Percentiles rank a stretch among this genome's conserved stretches.
These are phyloP conservation scores for Oncorhynchus gorbuscha DNA, from an alignment of 2,113 vertebrate genomes.

Conservation along the genomic window DNA sequence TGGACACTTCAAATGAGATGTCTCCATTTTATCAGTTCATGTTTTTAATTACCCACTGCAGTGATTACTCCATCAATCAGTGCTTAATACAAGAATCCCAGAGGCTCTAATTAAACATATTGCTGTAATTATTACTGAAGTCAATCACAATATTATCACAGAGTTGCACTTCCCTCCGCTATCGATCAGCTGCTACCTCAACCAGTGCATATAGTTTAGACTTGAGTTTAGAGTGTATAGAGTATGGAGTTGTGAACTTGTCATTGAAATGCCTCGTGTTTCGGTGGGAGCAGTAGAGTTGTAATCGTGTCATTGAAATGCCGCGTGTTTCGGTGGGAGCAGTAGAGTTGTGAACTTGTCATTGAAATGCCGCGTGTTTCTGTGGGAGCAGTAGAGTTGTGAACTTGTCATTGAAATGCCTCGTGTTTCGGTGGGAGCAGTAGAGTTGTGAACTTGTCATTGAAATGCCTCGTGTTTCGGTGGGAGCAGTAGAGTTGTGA, in stretches of 20 bases:
- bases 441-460: not conserved
- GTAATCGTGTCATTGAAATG: not conserved
- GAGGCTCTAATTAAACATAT: conserved; percentile 39
- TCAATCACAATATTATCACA: conserved; percentile 18
- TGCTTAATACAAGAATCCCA: conserved; percentile 29
- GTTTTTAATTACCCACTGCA: conserved; percentile 20
- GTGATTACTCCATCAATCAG: conserved; percentile 44
- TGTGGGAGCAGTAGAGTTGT: not conserved
- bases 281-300: not conserved
- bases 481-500: not conserved
- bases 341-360: not conserved
- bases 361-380: not conserved
- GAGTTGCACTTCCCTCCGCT: conserved; percentile 8
- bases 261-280: not conserved
- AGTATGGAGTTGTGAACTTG: conserved; percentile 1
- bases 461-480: not conserved
- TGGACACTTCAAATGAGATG: conserved; percentile 18
- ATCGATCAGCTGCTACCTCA: conserved; percentile 7
- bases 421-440: not conserved
- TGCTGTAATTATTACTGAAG: conserved; percentile 45
- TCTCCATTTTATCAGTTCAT: conserved; percentile 20
- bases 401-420: not conserved
- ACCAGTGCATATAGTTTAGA: not conserved
- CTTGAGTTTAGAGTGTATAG: not conserved
- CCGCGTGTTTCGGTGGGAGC: not conserved